These are phyloP conservation scores for Nasonia longicornis DNA, from an alignment of 1,140 invertebrate species.

Conservation along the genomic window DNA sequence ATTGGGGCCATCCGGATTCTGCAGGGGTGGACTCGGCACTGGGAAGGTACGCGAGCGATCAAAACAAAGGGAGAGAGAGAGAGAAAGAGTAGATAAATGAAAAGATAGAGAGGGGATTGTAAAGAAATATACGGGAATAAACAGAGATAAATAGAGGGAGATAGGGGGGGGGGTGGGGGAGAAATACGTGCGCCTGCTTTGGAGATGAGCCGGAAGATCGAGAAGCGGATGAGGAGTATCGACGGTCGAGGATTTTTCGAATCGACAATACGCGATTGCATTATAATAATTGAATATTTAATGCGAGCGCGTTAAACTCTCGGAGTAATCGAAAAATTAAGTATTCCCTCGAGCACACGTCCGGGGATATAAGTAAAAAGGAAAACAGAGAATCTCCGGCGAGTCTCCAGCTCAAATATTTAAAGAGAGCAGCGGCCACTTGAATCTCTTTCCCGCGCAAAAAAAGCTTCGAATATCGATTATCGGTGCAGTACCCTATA, in stretches of 20 bases:
- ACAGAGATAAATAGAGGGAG: slow-evolving; percentile 13
- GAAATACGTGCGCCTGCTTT: not conserved
- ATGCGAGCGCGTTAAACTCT: no score
- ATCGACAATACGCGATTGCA: no score
- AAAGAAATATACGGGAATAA: slow-evolving; percentile 6
- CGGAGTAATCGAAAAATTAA: no score
- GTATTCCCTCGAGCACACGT: no score
- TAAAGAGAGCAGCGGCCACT: not conserved
- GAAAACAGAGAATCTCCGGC: no score
- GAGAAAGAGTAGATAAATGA: slow-evolving; percentile 30
- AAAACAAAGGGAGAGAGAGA: slow-evolving; percentile 8
- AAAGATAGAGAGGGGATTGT: slow-evolving; percentile 26
- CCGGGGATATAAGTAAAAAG: no score
- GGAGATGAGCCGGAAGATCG: not conserved
- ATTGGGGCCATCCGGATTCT: slow-evolving; percentile 13
- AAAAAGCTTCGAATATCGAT: not conserved
- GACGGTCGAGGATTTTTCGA: not conserved
- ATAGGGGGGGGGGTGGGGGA: not conserved
- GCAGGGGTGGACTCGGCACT: not conserved
- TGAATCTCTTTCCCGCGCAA: not conserved
- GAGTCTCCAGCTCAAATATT: not conserved
- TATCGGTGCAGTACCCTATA: not conserved
- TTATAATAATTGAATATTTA: no score
- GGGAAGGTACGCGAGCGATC: not conserved
- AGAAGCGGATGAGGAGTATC: not conserved